Evolutionary conservation across 1,140 invertebrate species (phyloP).

Genomic region (Procambarus clarkii): DNA sequence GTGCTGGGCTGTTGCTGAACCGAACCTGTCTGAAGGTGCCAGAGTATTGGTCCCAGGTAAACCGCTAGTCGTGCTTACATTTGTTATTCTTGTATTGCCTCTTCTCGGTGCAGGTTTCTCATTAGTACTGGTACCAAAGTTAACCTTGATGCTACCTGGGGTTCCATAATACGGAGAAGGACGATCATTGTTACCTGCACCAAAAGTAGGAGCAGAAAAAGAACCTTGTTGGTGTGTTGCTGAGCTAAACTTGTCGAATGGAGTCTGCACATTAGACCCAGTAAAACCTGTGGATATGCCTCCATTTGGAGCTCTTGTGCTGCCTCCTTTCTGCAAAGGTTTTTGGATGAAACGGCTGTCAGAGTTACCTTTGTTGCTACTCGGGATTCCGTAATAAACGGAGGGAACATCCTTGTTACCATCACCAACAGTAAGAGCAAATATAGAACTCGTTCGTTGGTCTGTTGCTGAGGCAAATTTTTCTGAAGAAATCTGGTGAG

Average conservation of each 20-base stretch:
- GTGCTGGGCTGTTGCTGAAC: neutral
- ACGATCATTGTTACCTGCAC: neutral
- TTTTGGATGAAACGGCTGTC: neutral
- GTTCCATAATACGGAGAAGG: neutral
- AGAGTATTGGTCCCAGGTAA: neutral
- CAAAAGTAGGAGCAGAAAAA: neutral
- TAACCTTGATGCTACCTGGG: neutral
- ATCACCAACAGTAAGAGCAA: neutral
- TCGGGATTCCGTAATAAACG: neutral
- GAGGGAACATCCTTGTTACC: neutral
- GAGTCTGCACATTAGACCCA: neutral
- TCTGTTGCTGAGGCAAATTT: no score
- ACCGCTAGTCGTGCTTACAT: neutral
- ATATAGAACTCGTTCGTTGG: neutral
- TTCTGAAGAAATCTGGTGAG: no score
- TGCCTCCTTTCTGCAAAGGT: neutral
- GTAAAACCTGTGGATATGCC: neutral
- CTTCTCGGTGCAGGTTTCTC: neutral
- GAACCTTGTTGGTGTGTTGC: neutral
- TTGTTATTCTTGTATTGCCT: neutral
- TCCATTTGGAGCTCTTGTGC: neutral
- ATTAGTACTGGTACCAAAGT: neutral
- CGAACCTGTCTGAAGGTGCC: neutral
- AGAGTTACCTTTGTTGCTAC: neutral
- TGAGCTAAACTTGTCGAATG: neutral